Conservation (phyloP, 2,888 invertebrate genomes). For the Leptinotarsa tumamoca region DNA sequence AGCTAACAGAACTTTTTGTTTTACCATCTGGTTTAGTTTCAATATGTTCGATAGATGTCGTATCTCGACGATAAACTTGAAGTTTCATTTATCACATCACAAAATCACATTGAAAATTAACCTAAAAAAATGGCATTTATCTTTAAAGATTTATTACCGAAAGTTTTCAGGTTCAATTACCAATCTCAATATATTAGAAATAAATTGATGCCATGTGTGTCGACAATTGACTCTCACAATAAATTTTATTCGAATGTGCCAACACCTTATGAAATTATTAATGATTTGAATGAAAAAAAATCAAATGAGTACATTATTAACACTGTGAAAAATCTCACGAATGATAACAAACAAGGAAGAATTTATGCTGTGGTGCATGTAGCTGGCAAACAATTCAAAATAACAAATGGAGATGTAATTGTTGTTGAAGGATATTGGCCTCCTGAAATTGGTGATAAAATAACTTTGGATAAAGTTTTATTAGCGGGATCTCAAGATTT, state of each 20-base stretch:
- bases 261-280: conserved; percentile 60
- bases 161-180: background rate
- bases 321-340: conserved; percentile 75
- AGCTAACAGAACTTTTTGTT: too few relatives aligned
- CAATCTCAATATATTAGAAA: conserved; percentile 8
- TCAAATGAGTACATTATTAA: conserved; percentile 69
- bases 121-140: conserved; percentile 15
- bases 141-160: background rate
- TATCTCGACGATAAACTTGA: too few relatives aligned
- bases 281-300: conserved; percentile 55
- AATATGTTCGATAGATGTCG: too few relatives aligned
- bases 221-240: conserved; percentile 4
- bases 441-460: conserved; percentile 82
- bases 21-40: too few relatives aligned
- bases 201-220: conserved; percentile 18
- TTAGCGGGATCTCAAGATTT: conserved; percentile 84
- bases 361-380: conserved; percentile 87
- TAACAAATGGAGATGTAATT: conserved; percentile 87
- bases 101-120: background rate
- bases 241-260: conserved; percentile 42
- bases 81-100: too few relatives aligned
- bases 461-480: conserved; percentile 86
- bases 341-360: conserved; percentile 70
- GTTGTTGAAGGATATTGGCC: conserved; percentile 88
- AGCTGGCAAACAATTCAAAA: conserved; percentile 85